These are phyloP conservation scores for Rhadina sibilatrix DNA, from an alignment of 2,113 vertebrate species.

Conservation along the genomic window DNA sequence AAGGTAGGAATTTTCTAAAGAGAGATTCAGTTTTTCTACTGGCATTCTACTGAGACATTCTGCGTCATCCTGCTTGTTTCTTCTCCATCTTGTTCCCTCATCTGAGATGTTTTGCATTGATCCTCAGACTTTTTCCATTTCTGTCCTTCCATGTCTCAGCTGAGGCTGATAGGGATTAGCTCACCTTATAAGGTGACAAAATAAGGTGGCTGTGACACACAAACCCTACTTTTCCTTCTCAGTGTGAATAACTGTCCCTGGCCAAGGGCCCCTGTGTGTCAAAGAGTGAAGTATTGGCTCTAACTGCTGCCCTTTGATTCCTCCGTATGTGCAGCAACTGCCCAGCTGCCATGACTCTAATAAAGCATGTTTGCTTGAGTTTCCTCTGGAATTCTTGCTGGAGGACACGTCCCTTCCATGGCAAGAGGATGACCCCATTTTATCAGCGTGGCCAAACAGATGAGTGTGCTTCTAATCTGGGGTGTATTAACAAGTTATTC, in stretches of 20 bases:
- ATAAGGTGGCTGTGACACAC: neutral
- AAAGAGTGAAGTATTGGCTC: neutral
- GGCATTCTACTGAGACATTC: neutral
- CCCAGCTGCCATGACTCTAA: conserved; percentile 13
- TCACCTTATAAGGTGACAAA: neutral
- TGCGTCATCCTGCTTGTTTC: neutral
- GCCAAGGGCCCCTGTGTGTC: neutral
- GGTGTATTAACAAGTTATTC: conserved; percentile 67
- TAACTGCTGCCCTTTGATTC: conserved; percentile 26
- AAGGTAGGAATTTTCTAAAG: neutral
- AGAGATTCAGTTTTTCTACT: neutral
- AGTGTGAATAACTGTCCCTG: neutral
- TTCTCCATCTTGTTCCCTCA: neutral
- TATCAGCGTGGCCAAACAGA: neutral
- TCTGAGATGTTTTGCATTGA: neutral
- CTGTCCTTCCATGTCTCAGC: neutral
- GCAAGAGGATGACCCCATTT: neutral
- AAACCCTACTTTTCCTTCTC: neutral
- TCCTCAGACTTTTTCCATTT: neutral
- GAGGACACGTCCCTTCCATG: neutral
- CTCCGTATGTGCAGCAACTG: neutral
- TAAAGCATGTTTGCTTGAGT: conserved; percentile 67
- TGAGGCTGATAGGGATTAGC: neutral
- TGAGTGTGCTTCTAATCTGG: conserved; percentile 31
- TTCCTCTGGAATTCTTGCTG: conserved; percentile 21